phyloP scores from a whole-genome alignment of 2,797 vertebrate genomes.

The Rhynchotus rufescens region DNA sequence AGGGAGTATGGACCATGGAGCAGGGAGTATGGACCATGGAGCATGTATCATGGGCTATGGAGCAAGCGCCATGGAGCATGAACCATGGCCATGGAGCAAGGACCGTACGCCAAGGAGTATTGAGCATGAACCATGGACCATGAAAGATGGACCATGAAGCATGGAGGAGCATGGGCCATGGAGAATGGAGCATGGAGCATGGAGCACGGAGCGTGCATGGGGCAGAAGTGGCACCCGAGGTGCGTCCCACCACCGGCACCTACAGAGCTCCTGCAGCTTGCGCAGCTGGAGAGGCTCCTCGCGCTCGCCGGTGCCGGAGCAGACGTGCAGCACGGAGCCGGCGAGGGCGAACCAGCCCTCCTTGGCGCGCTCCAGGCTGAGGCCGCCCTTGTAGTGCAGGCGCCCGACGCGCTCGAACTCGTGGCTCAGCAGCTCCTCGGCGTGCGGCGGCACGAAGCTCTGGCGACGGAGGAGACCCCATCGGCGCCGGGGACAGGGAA shows the following conservation, averaged over 20 bases:
- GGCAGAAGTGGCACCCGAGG: too few relatives aligned
- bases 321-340: conserved; percentile 83
- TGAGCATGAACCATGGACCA: too few relatives aligned
- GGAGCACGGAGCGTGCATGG: too few relatives aligned
- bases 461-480: conserved; percentile 20
- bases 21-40: too few relatives aligned
- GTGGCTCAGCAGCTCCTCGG: conserved; percentile 86
- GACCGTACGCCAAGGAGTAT: too few relatives aligned
- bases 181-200: too few relatives aligned
- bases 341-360: conserved; percentile 93
- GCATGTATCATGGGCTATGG: too few relatives aligned
- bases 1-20: too few relatives aligned
- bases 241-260: conserved; percentile 40
- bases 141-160: too few relatives aligned
- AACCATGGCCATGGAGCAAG: too few relatives aligned
- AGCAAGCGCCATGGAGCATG: too few relatives aligned
- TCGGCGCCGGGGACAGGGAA: not conserved
- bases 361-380: conserved; percentile 87
- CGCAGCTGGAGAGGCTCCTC: conserved; percentile 90
- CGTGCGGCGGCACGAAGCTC: conserved; percentile 85
- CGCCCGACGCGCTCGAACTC: conserved; percentile 90
- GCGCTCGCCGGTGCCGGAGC: conserved; percentile 76
- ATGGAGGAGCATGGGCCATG: too few relatives aligned
- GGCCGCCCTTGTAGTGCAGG: conserved; percentile 90
- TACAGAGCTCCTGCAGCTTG: conserved; percentile 95